These are phyloP conservation scores for Indicator maculatus DNA, from an alignment of 2,113 vertebrate genomes.

Conservation along the genomic window DNA sequence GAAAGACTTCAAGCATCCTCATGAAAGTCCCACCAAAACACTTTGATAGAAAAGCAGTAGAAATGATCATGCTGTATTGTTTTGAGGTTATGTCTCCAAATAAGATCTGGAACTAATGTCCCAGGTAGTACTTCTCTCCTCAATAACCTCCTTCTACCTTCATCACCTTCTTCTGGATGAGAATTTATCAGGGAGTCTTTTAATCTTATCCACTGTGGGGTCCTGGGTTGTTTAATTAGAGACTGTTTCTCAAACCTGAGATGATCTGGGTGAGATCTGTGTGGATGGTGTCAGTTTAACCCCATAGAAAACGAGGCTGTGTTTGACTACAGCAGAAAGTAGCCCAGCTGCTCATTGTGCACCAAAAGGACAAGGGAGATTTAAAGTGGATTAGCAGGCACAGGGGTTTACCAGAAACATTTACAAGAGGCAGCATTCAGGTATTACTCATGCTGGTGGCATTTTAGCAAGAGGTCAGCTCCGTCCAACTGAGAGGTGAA, in stretches of 20 bases:
- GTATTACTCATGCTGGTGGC: not conserved
- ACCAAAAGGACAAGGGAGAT: not conserved
- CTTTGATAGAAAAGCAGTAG: not conserved
- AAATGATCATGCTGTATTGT: not conserved
- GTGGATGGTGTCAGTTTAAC: not conserved
- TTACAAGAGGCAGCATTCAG: not conserved
- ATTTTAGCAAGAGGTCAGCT: not conserved
- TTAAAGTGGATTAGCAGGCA: not conserved
- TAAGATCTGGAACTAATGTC: not conserved
- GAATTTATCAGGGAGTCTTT: not conserved
- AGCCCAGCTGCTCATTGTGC: not conserved
- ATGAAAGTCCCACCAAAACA: fast-evolving
- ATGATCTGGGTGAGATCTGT: not conserved
- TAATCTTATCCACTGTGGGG: not conserved
- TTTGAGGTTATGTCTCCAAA: not conserved
- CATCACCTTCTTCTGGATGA: not conserved
- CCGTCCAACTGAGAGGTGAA: not conserved
- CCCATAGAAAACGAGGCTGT: not conserved
- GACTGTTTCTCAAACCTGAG: not conserved
- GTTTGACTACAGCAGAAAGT: not conserved
- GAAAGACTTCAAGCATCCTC: not conserved
- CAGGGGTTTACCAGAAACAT: not conserved
- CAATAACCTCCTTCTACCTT: not conserved
- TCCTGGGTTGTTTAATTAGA: not conserved
- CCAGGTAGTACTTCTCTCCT: not conserved